A percentile compares a stretch with the other conserved stretches of the same genome.
Conservation (phyloP, 2,797 vertebrate genomes). For the Phrynocephalus vlangalii region DNA sequence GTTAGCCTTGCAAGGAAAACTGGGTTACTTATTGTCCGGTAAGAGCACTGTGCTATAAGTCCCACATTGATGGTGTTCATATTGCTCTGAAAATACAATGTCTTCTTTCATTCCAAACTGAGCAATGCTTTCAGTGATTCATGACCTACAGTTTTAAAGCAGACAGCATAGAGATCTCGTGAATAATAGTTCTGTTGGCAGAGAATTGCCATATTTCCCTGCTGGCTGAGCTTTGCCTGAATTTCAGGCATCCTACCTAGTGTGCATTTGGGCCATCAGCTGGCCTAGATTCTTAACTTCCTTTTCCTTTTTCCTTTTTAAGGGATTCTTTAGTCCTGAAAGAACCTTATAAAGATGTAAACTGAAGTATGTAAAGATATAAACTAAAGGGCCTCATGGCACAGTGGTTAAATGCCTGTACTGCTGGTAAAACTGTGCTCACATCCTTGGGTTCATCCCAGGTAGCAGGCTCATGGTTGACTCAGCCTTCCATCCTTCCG, state of each 20-base stretch:
- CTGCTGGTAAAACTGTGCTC: no score
- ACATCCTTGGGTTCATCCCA: no score
- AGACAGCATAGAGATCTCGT: slow-evolving; percentile 55
- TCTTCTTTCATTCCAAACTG: not conserved
- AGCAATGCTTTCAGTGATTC: slow-evolving; percentile 56
- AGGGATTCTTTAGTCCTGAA: no score
- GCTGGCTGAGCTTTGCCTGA: not conserved
- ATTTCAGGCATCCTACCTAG: not conserved
- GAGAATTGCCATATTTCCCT: not conserved
- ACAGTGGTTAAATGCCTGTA: no score
- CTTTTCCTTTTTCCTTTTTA: no score
- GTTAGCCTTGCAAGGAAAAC: not conserved
- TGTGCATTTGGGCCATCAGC: no score
- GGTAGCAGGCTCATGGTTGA: no score
- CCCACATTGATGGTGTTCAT: not conserved
- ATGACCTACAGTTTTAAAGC: slow-evolving; percentile 60
- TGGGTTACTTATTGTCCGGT: not conserved
- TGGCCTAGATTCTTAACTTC: no score
- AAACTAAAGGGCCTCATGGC: no score
- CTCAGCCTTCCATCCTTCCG: no score
- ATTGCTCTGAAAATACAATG: not conserved
- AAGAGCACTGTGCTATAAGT: not conserved
- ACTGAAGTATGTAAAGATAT: no score
- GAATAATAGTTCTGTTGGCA: slow-evolving; percentile 58
- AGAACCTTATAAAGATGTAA: no score